phyloP scores from a whole-genome alignment of 2,797 vertebrate species.

The Remorina albescens region DNA sequence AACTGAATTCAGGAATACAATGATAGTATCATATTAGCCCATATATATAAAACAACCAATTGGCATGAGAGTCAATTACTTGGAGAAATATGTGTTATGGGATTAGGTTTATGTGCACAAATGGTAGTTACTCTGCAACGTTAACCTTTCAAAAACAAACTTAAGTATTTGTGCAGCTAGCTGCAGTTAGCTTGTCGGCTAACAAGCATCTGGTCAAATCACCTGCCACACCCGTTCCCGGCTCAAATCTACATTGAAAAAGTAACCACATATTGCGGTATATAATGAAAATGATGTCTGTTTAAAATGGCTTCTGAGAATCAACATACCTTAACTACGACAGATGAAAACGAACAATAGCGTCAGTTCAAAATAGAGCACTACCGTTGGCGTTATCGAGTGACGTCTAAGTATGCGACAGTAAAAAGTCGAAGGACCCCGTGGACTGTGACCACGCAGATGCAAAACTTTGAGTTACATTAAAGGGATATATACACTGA shows the following conservation, averaged over 20 bases:
- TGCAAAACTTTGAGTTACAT: neutral
- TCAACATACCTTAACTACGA: neutral
- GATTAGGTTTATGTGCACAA: neutral
- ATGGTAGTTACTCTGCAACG: neutral
- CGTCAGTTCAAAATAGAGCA: neutral
- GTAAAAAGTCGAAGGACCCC: neutral
- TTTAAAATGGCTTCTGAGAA: neutral
- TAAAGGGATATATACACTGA: no score
- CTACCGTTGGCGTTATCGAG: neutral
- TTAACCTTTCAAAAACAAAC: neutral
- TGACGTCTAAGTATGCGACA: constrained; percentile 20
- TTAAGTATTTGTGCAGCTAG: neutral
- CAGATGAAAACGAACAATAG: neutral
- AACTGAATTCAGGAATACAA: no score
- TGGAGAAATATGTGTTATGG: neutral
- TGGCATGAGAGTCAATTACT: no score
- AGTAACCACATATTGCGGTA: neutral
- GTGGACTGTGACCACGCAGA: neutral
- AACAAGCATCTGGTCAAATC: neutral
- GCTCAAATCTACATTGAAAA: neutral
- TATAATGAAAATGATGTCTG: neutral
- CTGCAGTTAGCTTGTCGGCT: constrained; percentile 14
- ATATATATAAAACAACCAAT: no score
- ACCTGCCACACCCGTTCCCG: neutral
- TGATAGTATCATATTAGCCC: no score